These are phyloP conservation scores for Drosophila repleta DNA, from an alignment of 1,140 invertebrate species.

Conservation along the genomic window DNA sequence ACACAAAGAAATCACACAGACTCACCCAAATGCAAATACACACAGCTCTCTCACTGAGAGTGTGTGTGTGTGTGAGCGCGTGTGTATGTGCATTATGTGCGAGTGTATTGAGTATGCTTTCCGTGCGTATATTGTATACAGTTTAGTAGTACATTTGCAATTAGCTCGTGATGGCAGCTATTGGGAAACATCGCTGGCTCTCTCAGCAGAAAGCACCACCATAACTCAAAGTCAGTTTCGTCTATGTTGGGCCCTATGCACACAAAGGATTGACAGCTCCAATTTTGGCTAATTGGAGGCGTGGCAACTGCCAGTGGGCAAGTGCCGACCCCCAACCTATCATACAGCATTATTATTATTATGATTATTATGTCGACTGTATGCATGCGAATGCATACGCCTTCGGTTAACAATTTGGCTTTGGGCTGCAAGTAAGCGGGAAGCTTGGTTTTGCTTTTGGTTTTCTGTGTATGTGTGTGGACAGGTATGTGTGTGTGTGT, in stretches of 20 bases:
- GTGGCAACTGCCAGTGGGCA: conserved; percentile 11
- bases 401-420: conserved; percentile 50
- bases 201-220: conserved; percentile 84
- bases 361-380: conserved; percentile 6
- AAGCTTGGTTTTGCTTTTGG: conserved; percentile 17
- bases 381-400: conserved; percentile 12
- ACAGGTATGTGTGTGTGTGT: neutral
- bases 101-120: conserved; percentile 40
- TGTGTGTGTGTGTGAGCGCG: too few relatives aligned
- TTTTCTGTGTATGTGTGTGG: neutral
- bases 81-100: conserved; percentile 24
- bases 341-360: conserved; percentile 1
- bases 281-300: conserved; percentile 8
- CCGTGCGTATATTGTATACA: conserved; percentile 68
- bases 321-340: conserved; percentile 32
- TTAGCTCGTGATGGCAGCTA: conserved; percentile 49
- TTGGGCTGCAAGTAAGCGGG: conserved; percentile 76
- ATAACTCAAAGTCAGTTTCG: conserved; percentile 83
- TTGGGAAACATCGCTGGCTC: conserved; percentile 71
- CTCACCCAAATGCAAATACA: conserved; percentile 2
- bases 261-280: conserved; percentile 25
- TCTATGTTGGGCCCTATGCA: conserved; percentile 79
- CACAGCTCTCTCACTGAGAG: too few relatives aligned
- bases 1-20: conserved; percentile 67
- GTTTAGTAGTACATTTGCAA: conserved; percentile 40